Conservation (phyloP, 2,888 invertebrate species). For the Phrixothrix hirtus region DNA sequence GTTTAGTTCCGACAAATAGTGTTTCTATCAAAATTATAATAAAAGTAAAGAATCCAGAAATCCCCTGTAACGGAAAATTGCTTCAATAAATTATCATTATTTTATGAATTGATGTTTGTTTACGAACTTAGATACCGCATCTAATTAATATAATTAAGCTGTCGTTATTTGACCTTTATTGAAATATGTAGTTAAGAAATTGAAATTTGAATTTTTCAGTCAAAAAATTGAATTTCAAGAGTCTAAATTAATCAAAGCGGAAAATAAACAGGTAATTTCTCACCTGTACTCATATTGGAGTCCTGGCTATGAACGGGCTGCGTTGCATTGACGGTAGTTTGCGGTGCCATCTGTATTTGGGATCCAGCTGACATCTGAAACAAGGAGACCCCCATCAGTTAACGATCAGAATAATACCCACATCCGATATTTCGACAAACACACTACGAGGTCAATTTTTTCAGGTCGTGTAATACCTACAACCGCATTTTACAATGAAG, state of each 20-base stretch:
- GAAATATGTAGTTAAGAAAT: background rate
- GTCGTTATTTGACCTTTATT: background rate
- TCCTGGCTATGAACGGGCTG: conserved; percentile 91
- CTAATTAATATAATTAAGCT: too few relatives aligned
- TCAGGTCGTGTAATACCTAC: conserved; percentile 43
- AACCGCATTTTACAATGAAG: conserved; percentile 39
- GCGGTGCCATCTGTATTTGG: conserved; percentile 97
- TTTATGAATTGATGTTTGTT: too few relatives aligned
- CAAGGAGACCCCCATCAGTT: conserved; percentile 33
- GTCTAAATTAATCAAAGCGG: too few relatives aligned
- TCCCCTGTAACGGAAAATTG: too few relatives aligned
- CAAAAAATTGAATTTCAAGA: too few relatives aligned
- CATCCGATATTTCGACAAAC: conserved; percentile 21
- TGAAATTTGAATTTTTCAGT: too few relatives aligned
- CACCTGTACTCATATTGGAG: conserved; percentile 97
- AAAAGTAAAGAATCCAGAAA: too few relatives aligned
- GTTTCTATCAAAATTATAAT: too few relatives aligned
- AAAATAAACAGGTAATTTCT: too few relatives aligned
- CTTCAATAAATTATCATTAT: too few relatives aligned
- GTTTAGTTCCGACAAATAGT: too few relatives aligned
- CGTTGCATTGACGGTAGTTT: conserved; percentile 82
- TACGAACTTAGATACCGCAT: too few relatives aligned
- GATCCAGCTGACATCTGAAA: conserved; percentile 93
- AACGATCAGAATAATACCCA: conserved; percentile 17
- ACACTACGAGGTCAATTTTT: conserved; percentile 38